These are phyloP conservation scores for Notechis scutatus DNA, from an alignment of 2,113 vertebrate species.

Conservation along the genomic window DNA sequence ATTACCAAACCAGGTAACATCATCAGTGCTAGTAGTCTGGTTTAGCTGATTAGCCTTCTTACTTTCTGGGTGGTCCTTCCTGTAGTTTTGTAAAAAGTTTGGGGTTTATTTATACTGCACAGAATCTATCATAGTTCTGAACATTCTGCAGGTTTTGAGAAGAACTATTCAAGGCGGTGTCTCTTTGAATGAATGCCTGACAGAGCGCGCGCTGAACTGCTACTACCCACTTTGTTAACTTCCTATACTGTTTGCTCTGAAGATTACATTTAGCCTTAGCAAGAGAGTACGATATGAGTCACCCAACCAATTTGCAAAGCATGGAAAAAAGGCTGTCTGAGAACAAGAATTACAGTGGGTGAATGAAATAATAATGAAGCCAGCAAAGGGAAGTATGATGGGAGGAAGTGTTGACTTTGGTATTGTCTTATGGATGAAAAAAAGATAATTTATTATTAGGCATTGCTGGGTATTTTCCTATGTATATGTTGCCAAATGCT, in stretches of 20 bases:
- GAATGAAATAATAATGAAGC: not conserved
- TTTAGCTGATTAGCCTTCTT: not conserved
- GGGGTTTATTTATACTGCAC: not conserved
- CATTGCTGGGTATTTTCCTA: not conserved
- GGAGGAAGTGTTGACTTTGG: not conserved
- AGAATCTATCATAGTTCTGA: not conserved
- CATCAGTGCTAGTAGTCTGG: not conserved
- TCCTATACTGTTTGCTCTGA: conserved; percentile 10
- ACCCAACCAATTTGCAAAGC: conserved; percentile 35
- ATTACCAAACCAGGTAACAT: not conserved
- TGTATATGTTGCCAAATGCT: not conserved
- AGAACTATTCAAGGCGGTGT: not conserved
- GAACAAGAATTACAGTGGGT: conserved; percentile 31
- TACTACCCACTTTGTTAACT: conserved; percentile 26
- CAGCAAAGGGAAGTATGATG: not conserved
- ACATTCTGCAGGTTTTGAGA: not conserved
- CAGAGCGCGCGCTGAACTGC: not conserved
- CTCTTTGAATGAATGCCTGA: conserved; percentile 12
- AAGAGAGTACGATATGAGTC: conserved; percentile 49
- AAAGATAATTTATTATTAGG: not conserved
- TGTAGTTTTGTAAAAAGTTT: not conserved
- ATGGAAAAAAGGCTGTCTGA: conserved; percentile 40
- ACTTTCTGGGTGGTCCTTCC: not conserved
- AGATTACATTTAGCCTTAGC: conserved; percentile 46
- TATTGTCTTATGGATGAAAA: not conserved